Percentiles rank a stretch among this genome's conserved stretches.
phyloP scores from a whole-genome alignment of 2,113 vertebrate genomes.

The Indicator maculatus region DNA sequence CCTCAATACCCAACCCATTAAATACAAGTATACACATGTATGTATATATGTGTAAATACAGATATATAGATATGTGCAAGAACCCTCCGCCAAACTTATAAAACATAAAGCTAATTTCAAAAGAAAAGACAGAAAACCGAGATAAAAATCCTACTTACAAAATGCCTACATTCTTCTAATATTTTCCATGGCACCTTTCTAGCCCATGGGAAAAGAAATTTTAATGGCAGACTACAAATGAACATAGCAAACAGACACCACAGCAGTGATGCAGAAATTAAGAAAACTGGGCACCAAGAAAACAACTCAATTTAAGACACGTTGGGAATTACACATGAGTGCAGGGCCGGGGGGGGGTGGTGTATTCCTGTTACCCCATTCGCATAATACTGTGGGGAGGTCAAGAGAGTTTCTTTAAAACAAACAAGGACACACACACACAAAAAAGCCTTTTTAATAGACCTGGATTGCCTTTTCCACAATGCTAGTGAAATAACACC shows the following conservation, averaged over 20 bases:
- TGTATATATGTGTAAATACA: not conserved
- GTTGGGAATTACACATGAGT: not conserved
- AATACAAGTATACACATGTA: not conserved
- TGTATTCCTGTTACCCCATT: conserved; percentile 5
- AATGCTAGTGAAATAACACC: not conserved
- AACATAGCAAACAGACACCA: not conserved
- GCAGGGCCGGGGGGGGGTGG: not conserved
- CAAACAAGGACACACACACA: not conserved
- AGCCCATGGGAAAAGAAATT: conserved; percentile 34
- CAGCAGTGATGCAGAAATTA: not conserved
- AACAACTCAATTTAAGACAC: conserved; percentile 28
- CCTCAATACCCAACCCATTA: not conserved
- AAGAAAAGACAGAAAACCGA: conserved; percentile 3
- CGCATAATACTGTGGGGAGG: conserved; percentile 11
- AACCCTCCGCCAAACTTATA: not conserved
- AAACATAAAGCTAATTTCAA: not conserved
- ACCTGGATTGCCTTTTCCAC: not conserved
- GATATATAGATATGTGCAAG: not conserved
- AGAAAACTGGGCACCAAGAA: not conserved
- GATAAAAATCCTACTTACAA: conserved; percentile 14
- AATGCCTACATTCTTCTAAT: not conserved
- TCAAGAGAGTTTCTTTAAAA: conserved; percentile 57
- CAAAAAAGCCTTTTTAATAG: not conserved
- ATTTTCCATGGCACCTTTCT: conserved; percentile 21
- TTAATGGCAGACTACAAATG: conserved; percentile 31